Base-by-base conservation (phyloP, 2,797 vertebrate genomes). In the Malurus leucopterus region DNA sequence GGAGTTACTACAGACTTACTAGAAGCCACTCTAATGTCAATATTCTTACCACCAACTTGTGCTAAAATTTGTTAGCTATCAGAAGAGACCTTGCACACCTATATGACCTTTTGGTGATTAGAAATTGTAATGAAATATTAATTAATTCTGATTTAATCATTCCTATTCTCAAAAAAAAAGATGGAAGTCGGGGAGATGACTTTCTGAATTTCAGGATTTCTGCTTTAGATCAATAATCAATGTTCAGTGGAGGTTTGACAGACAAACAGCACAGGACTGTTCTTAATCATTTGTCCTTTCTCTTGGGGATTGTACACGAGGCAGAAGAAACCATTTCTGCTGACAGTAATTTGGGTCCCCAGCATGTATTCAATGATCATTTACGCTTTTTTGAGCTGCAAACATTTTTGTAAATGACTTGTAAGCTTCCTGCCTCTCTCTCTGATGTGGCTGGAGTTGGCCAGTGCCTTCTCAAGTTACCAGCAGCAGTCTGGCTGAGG, bases 371-470 rank as follows among this genome's bases (percentile, higher is more conserved):
- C 21, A 64, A 32, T 2, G 53, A 63, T 4, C 19, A 17, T 16
- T 74, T 58, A 30, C 2, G 6, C 0, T 38, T 64, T 59, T 58
- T 65, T 13, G 65, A 32, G 32, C 47, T 44, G 62, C 32, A 34
- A 63, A 59, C 49, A 58, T 58, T 82, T 82, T 27, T 15, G 9
- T 36, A 55, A 78, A 49, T 36, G 4, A 55, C 38, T 69, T 75
- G 34, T 22, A 30, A 54, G 26, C 47, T 57, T 87, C 47, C 76
- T 62, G 1, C 40, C 50, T 47, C 64, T 40, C 68, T 55, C 57
- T 87, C 62, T 94, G 76, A 81, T 69, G 84, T 81, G 88, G 86
- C 81, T 86, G 63, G 49, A 70, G 40, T 6, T 69, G 70, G 73
- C 73, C 49, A 26, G 3, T 17, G 49, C 30, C 67, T 72, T 65